These are phyloP conservation scores for Molossus molossus DNA, from an alignment of 2,797 vertebrate genomes.

Conservation along the genomic window DNA sequence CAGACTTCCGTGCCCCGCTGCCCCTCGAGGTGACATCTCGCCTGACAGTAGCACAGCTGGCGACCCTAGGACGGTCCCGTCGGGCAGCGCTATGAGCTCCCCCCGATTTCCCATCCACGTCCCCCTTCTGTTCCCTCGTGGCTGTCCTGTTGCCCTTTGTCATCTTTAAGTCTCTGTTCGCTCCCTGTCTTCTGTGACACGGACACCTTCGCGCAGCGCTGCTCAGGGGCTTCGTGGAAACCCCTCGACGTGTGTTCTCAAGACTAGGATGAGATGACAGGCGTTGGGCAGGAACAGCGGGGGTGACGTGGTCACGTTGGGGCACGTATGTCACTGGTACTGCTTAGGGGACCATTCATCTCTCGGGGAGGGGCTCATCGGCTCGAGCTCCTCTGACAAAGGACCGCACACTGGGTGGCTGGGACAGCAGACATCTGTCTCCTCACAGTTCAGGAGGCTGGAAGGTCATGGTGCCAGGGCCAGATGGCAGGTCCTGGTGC, in stretches of 20 bases:
- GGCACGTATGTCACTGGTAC: fast-evolving
- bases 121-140: fast-evolving
- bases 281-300: fast-evolving
- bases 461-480: neutral
- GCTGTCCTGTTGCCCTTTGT: neutral
- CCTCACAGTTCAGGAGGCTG: neutral
- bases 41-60: fast-evolving
- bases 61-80: fast-evolving
- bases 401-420: neutral
- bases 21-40: neutral
- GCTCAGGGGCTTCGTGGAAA: neutral
- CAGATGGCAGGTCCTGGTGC: neutral
- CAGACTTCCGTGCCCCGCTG: neutral
- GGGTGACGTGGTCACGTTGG: neutral
- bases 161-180: neutral
- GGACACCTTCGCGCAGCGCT: fast-evolving
- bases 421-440: neutral
- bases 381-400: neutral
- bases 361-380: neutral
- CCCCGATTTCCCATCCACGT: fast-evolving
- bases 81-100: fast-evolving
- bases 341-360: fast-evolving
- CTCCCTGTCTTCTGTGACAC: neutral
- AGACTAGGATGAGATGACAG: too few relatives aligned
- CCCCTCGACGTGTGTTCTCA: neutral